Evolutionary conservation across 2,113 vertebrate species (phyloP).

Genomic region (Globicephala melas): DNA sequence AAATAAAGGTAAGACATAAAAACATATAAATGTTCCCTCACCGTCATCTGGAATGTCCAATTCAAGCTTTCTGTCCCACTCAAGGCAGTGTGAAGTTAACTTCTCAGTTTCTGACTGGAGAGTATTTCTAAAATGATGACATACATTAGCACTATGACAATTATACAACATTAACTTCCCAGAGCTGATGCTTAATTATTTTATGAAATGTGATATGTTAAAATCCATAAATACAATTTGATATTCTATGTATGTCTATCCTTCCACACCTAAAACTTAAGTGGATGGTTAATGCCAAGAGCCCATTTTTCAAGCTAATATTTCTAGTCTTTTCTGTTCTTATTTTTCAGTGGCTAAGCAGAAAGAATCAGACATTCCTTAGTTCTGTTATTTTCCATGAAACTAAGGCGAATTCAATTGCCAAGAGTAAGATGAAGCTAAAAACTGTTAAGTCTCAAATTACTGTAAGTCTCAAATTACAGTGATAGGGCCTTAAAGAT

Average conservation of each 20-base stretch:
- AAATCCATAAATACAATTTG: neutral
- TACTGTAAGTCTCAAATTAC: neutral
- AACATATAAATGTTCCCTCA: slow-evolving; percentile 76
- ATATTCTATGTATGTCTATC: neutral
- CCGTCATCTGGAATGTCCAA: slow-evolving; percentile 93
- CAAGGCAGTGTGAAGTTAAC: slow-evolving; percentile 81
- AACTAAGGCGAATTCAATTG: neutral
- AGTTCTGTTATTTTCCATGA: neutral
- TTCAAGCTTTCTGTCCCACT: slow-evolving; percentile 88
- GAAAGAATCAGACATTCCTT: neutral
- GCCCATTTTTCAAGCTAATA: neutral
- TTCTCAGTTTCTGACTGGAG: slow-evolving; percentile 85
- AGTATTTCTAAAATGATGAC: slow-evolving; percentile 81
- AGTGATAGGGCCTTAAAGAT: neutral
- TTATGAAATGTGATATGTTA: neutral
- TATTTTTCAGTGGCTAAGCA: neutral
- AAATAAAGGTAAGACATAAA: neutral
- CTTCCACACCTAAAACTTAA: neutral
- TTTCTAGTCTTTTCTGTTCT: neutral
- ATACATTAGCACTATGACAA: neutral
- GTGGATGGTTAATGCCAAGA: neutral
- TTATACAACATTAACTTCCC: neutral
- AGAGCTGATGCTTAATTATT: neutral
- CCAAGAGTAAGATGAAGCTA: neutral
- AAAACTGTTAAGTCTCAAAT: neutral